Evolutionary conservation across 2,797 vertebrate genomes (phyloP), one percentile per base, ranked within the genome.

Genomic region (Hirundo rustica): DNA sequence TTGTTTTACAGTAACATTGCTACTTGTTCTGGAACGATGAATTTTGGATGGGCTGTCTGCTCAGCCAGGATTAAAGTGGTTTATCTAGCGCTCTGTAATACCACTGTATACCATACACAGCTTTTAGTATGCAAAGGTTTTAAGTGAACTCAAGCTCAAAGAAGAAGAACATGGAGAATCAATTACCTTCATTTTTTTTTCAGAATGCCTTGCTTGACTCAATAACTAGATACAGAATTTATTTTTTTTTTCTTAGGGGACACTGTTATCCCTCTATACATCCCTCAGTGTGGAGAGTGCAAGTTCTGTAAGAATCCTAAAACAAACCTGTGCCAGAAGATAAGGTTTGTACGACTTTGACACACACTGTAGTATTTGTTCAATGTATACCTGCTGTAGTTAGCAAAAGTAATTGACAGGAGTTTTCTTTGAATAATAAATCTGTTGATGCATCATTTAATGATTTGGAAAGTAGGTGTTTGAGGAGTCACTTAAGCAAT

Each of bases 241-340:
- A 20, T 9, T 18, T 9, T n/a, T 82, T 90, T 66, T 68, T 32
- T 2, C 34, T 74, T 76, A 99, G 99, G 99, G 65, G 99, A 99
- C 61, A 98, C 98, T 4, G 99, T 99, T 84, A 97, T 99, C 94
- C 99, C 99, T 5, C 92, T 99, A 5, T 99, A 99, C 36, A 97
- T 99, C 42, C 99, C 99, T 7, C 99, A 99, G 82, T 99, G 99
- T 94, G 98, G 99, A 62, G 99, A 99, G 93, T 99, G 99, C 98
- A 99, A 99, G 93, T 99, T 99, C 97, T 99, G 99, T 93, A 98
- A 98, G 93, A 99, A 99, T 94, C 99, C 99, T 62, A 99, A 99
- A 97, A 99, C 99, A 76, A 99, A 99, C 96, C 98, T 99, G 57
- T 99, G 99, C 95, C 99, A 99, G 98, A 99, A 99, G 97, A 99